Evolutionary conservation across 1,140 invertebrate species (phyloP), one percentile per base, ranked within the genome.

Genomic region (Arctopsyche grandis): DNA sequence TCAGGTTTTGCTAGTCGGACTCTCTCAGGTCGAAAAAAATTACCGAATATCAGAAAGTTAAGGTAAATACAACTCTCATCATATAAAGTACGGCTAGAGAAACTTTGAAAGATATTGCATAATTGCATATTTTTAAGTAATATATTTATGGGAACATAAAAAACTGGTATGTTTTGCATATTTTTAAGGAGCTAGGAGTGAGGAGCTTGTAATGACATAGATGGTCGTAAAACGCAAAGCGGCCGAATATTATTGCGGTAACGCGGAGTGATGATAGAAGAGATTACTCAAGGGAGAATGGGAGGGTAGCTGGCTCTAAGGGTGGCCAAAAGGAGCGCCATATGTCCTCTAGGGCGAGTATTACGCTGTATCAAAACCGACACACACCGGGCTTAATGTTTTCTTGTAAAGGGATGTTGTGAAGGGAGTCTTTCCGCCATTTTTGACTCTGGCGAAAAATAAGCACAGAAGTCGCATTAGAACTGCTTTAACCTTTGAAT

Each of bases 391-490:
- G 74, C 74, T 63, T 76, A 76, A 76, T 76, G 74, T 76, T 76
- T 76, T 44, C 74, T 63, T 44, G 14, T 5, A 16, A 76, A 76
- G 56, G 74, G 71, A 22, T 74, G 44, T 44, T 48, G 48, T 12
- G 16, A 1, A 24, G 63, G 7, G 9, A 29, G 56, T 76, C 74
- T 76, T 63, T 38, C 16, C 16, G 5, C 74, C 56, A 63, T 76
- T 63, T 76, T 76, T 76, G 74, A 76, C 70, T 74, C 7, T 1
- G 70, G 52, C 73, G 73, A 5, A 58, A 75, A 75, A 75, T 56
- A 76, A 76, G 74, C 58, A 76, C 63, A 29, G 74, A 76, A 76
- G 74, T 76, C 56, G 74, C 74, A 76, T 76, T 76, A 76, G 74
- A 76, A 76, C 56, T 66, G 58, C 74, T 76, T 44, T 66, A 76